A percentile compares a stretch with the other conserved stretches of the same genome.
Conservation (phyloP, 2,113 vertebrate species). For the Cynopterus brachyotis region DNA sequence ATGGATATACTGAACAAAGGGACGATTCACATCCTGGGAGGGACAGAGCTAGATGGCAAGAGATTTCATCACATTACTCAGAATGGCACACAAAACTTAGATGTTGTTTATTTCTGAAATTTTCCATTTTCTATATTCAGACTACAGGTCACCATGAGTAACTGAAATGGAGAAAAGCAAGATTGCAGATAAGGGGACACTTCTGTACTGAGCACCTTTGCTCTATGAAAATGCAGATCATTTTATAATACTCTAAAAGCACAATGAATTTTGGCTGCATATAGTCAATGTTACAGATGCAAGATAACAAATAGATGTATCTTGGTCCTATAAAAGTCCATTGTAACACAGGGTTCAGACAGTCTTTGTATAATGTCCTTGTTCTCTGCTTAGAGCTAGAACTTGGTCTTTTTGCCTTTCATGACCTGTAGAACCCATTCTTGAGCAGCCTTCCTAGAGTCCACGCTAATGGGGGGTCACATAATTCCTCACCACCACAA, state of each 20-base stretch:
- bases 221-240: neutral
- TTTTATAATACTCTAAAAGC: neutral
- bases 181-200: neutral
- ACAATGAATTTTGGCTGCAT: neutral
- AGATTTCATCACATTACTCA: neutral
- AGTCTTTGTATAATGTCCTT: neutral
- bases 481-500: neutral
- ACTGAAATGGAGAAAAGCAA: neutral
- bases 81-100: neutral
- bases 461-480: neutral
- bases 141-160: neutral
- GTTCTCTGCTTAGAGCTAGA: neutral
- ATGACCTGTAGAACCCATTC: neutral
- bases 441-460: neutral
- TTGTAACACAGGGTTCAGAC: neutral
- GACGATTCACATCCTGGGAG: neutral
- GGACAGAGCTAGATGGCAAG: neutral
- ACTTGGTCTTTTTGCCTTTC: neutral
- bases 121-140: neutral
- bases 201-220: neutral
- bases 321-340: neutral
- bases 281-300: neutral
- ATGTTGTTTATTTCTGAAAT: neutral
- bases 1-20: neutral
- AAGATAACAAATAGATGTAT: neutral